phyloP scores from a whole-genome alignment of 2,888 invertebrate species.

The Yponomeuta sedellus region DNA sequence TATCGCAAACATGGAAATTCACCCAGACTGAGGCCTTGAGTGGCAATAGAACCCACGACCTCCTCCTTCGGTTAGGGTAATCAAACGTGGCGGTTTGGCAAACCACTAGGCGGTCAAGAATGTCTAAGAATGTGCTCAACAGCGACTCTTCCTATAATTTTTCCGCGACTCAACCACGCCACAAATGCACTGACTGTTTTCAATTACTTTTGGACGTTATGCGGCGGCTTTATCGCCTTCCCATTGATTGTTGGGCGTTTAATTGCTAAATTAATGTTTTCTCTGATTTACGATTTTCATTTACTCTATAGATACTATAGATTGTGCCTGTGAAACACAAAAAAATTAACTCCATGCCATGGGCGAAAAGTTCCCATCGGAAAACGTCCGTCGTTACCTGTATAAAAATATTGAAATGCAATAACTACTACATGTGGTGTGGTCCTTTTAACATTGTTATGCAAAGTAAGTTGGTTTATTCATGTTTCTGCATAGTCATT shows the following conservation, averaged over 20 bases:
- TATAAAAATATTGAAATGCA: neutral
- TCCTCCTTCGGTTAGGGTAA: too few species aligned
- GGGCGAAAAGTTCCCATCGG: neutral
- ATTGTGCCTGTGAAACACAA: neutral
- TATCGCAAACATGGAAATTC: too few species aligned
- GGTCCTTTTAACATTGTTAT: slow-evolving; percentile 6
- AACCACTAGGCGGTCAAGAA: too few species aligned
- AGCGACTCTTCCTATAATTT: neutral
- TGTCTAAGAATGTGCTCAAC: neutral
- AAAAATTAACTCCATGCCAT: too few species aligned
- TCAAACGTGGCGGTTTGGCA: too few species aligned
- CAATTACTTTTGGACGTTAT: slow-evolving; percentile 38
- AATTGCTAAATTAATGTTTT: slow-evolving; percentile 45
- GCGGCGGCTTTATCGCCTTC: slow-evolving; percentile 31
- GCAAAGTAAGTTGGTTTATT: slow-evolving; percentile 5
- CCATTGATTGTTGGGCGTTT: slow-evolving; percentile 41
- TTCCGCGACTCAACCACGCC: neutral
- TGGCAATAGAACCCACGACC: too few species aligned
- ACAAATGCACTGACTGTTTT: slow-evolving; percentile 30
- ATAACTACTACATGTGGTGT: neutral
- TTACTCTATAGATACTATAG: slow-evolving; percentile 1
- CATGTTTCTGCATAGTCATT: slow-evolving; percentile 4
- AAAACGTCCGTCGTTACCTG: neutral
- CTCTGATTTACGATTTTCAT: slow-evolving; percentile 34
- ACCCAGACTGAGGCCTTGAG: too few species aligned